Base-by-base conservation (phyloP, 2,888 invertebrate genomes). In the Syrista parreyssii region DNA sequence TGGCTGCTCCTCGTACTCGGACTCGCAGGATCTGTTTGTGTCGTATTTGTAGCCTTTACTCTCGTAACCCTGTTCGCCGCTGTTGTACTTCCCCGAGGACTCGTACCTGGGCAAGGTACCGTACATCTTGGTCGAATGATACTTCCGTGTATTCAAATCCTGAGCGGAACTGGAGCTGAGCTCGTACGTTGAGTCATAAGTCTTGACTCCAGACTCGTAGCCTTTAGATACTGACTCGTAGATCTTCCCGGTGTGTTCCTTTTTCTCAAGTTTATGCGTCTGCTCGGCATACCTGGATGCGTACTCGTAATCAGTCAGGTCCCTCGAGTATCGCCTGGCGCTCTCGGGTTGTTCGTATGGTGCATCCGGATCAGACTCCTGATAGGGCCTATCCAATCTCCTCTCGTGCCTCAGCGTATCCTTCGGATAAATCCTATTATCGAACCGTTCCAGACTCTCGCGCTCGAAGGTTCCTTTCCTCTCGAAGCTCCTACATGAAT, bases 171-270 rank as follows among this genome's bases (percentile, higher is more conserved):
- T 85, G 4, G 86, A 81, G 12, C 86, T 86, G n/a, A 91, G 80
- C 31, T 91, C 91, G 81, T 91, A 91, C 4, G 87, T 85, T 31
- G 89, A 88, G 15, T 91, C 91, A 75, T 89, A 87, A 0, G 91
- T 91, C 82, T 91, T 91, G 11, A 91, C 86, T 0, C 91, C 91
- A 3, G 91, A 91, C 34, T 91, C 91, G 79, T 91, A 91, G 15
- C 89, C 90, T 76, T 90, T 90, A 11, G 88, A 88, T 9, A 36
- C 71, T 0, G 86, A 81, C 71, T 91, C 90, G 81, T 90, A 90
- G n/a, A 87, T 85, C 72, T 89, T 89, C 15, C 84, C 80, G 12
- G 84, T 79, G 11, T 88, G 85, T 75, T 90, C 90, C 78, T 91
- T 91, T 23, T 89, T 86, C 69, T 91, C 91, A 69, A 89, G 86